Percentiles rank a stretch among this genome's conserved stretches.
phyloP scores from a whole-genome alignment of 2,888 invertebrate species.

The Macropis europaea region DNA sequence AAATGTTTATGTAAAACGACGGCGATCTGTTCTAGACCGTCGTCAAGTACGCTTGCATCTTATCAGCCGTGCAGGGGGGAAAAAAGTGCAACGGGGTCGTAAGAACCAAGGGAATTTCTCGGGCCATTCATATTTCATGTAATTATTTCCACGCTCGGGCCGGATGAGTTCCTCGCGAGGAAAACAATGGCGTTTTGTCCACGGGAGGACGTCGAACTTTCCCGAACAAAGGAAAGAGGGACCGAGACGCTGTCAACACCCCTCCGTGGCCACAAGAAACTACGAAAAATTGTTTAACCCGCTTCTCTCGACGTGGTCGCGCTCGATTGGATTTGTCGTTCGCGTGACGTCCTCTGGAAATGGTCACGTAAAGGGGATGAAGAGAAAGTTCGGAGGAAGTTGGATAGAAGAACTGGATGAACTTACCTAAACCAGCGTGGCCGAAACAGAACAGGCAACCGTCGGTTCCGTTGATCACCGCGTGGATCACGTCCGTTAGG shows the following conservation, averaged over 20 bases:
- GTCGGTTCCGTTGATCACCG: slow-evolving; percentile 96
- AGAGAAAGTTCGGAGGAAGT: too few relatives aligned
- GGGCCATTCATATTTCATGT: slow-evolving; percentile 40
- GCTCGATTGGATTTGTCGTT: background rate
- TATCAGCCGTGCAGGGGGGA: background rate
- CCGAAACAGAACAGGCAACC: slow-evolving; percentile 95
- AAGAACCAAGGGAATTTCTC: slow-evolving; percentile 13
- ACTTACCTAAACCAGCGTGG: slow-evolving; percentile 91
- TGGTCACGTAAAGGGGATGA: too few relatives aligned
- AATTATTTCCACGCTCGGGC: slow-evolving; percentile 42
- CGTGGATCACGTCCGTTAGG: slow-evolving; percentile 95
- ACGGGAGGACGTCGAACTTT: slow-evolving; percentile 40
- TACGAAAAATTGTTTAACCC: slow-evolving; percentile 23
- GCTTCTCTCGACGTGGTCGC: background rate
- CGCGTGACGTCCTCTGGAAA: background rate
- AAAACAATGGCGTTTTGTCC: slow-evolving; percentile 45
- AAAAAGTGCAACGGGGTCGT: background rate
- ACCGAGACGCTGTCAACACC: slow-evolving; percentile 8
- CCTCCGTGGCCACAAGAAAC: background rate
- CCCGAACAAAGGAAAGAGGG: slow-evolving; percentile 31
- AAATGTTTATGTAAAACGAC: too few relatives aligned
- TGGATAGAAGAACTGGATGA: too few relatives aligned
- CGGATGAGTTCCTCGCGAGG: slow-evolving; percentile 9
- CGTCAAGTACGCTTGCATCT: background rate
- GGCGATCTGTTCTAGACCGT: too few relatives aligned